Conservation (phyloP, 2,888 invertebrate genomes). For the Macrophya annulata region DNA sequence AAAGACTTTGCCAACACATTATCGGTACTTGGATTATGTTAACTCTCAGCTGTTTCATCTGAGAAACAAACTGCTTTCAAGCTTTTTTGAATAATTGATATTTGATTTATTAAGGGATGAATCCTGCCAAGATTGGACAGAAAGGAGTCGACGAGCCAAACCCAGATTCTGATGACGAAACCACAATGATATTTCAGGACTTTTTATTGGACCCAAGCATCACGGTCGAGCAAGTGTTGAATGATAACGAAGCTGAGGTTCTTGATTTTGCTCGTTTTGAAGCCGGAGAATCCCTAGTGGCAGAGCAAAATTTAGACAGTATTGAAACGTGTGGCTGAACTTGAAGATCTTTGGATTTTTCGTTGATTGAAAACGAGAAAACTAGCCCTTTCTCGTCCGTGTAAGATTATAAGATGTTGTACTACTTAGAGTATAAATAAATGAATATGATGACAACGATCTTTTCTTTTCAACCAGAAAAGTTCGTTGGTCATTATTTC, state of each 20-base stretch:
- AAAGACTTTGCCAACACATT: conserved; percentile 94
- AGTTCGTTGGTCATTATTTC: not conserved
- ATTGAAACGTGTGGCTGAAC: conserved; percentile 85
- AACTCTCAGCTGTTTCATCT: conserved; percentile 48
- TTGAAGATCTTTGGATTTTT: not conserved
- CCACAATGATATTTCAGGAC: conserved; percentile 92
- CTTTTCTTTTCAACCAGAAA: not conserved
- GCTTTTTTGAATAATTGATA: not conserved
- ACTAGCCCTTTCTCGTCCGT: not conserved
- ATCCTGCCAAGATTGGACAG: conserved; percentile 88
- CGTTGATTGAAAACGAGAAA: not conserved
- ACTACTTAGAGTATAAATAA: not conserved
- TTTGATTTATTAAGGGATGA: conserved; percentile 83
- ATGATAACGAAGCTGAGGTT: conserved; percentile 85
- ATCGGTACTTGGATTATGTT: conserved; percentile 83
- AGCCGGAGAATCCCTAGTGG: conserved; percentile 86
- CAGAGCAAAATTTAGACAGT: conserved; percentile 81
- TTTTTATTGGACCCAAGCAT: conserved; percentile 90
- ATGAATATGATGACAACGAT: not conserved
- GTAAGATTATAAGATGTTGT: not conserved
- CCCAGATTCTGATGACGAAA: conserved; percentile 88
- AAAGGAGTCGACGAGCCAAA: conserved; percentile 83
- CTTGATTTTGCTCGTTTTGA: conserved; percentile 93
- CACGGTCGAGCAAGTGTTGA: conserved; percentile 88
- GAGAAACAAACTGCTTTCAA: not conserved